These are phyloP conservation scores for Chloropsis cyanopogon DNA, from an alignment of 2,113 vertebrate species.

Conservation along the genomic window DNA sequence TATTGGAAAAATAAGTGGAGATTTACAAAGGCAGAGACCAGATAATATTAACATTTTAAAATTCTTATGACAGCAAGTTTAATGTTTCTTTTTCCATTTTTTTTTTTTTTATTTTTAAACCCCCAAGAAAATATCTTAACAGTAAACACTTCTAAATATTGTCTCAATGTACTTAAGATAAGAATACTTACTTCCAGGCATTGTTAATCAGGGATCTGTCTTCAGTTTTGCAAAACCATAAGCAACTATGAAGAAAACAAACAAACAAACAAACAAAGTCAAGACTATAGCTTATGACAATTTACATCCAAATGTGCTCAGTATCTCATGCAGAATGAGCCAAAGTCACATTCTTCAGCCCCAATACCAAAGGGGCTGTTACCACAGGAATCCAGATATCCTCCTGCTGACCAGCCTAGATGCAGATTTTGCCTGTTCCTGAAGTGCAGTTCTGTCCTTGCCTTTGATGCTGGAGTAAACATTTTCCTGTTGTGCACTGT, in stretches of 20 bases:
- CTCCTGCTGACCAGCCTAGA: neutral
- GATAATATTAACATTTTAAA: neutral
- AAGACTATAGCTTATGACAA: neutral
- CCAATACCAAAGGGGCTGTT: neutral
- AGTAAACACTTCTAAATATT: neutral
- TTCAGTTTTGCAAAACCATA: neutral
- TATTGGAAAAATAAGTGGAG: neutral
- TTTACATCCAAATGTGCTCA: neutral
- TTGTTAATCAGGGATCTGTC: conserved; percentile 14
- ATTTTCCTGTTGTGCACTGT: neutral
- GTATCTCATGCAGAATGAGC: neutral
- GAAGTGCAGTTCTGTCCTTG: neutral
- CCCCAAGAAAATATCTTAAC: neutral
- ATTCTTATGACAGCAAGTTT: neutral
- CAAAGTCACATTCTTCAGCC: neutral
- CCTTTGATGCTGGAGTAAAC: neutral
- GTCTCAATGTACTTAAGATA: neutral
- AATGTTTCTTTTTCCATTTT: neutral
- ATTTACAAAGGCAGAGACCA: neutral
- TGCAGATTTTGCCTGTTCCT: neutral
- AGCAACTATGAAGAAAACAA: conserved; percentile 1
- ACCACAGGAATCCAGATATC: neutral
- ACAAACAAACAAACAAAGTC: neutral
- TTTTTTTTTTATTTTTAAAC: neutral
- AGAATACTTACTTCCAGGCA: conserved; percentile 62